Base-by-base conservation (phyloP, 2,888 invertebrate species). In the Lobophora halterata region DNA sequence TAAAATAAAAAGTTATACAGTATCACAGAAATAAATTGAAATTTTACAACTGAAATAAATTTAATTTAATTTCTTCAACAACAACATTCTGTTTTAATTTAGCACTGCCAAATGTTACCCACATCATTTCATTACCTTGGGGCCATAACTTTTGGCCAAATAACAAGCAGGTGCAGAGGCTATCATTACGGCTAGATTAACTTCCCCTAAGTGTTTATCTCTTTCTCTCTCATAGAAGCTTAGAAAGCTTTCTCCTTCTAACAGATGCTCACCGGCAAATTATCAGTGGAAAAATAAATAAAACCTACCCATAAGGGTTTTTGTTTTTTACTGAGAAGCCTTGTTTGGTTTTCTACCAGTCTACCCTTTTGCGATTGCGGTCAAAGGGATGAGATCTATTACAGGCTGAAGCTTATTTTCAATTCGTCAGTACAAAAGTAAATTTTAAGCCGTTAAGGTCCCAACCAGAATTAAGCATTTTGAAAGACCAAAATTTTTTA, bases 181-280 rank as follows among this genome's bases (percentile, higher is more conserved):
- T 73, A 75, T 75, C 78, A 74, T 80, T 81, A 80, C 69, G 65
- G 49, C 61, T 46, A 71, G 75, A 79, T 80, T 75, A 73, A 65
- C 61, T 74, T 71, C 63, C 73, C 73, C 71, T 46, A 51, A 46
- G 43, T 8, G 37, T 49, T 37, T 39, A n/a, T 66, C 68, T 57
- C 62, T 51, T 55, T 70, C 45, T 28, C 45, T 52, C 58, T 24
- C 37, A 11, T 36, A 42, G 33, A 11, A 14, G 20, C 23, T 32
- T 25, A 23, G 20, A 19, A 35, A 13, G 26, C 19, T 58, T 48
- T 55, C 49, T 47, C 48, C 48, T 53, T 40, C 36, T 53, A 55
- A 38, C 54, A 46, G 55, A 58, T 52, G 55, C 49, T 51, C 42
- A 26, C 55, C 35, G 39, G 48, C 49, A 55, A 62, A 61, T 62